phyloP scores from a whole-genome alignment of 23 tunicate genomes.

The Halocynthia roretzi region DNA sequence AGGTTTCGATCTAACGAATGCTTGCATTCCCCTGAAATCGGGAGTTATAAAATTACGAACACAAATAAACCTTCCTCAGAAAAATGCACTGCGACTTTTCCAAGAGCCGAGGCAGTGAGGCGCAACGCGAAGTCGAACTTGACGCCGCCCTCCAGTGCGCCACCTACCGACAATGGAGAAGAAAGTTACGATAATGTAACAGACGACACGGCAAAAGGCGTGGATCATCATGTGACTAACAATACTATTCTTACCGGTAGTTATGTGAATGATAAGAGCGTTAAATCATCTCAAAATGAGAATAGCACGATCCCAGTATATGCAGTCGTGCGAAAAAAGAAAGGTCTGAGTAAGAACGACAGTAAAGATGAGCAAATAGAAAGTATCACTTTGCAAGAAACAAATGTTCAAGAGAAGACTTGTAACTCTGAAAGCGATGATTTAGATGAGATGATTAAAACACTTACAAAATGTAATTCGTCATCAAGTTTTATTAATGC shows the following conservation, averaged over 20 bases:
- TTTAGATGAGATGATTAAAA: conserved; percentile 5
- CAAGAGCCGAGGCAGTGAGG: conserved; percentile 1
- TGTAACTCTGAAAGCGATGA: background rate
- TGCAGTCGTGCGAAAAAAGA: conserved; percentile 29
- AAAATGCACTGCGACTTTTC: conserved; percentile 8
- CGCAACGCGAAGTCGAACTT: background rate
- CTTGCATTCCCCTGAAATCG: background rate
- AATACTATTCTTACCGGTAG: too few species aligned
- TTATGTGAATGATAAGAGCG: too few species aligned
- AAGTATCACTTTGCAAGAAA: too few species aligned
- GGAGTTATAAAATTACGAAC: too few species aligned
- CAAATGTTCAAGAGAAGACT: too few species aligned
- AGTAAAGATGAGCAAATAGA: too few species aligned
- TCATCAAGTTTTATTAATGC: background rate
- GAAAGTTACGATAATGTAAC: conserved; percentile 13
- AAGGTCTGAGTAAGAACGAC: too few species aligned
- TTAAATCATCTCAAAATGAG: too few species aligned
- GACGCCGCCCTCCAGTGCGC: background rate
- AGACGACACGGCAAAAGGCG: background rate
- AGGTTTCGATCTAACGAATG: conserved; percentile 5
- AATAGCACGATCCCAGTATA: background rate
- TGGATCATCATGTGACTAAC: too few species aligned
- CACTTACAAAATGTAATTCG: background rate
- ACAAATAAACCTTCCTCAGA: too few species aligned
- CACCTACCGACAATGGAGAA: conserved; percentile 2